phyloP scores from a whole-genome alignment of 2,888 invertebrate genomes.

The Limenitis arthemis region DNA sequence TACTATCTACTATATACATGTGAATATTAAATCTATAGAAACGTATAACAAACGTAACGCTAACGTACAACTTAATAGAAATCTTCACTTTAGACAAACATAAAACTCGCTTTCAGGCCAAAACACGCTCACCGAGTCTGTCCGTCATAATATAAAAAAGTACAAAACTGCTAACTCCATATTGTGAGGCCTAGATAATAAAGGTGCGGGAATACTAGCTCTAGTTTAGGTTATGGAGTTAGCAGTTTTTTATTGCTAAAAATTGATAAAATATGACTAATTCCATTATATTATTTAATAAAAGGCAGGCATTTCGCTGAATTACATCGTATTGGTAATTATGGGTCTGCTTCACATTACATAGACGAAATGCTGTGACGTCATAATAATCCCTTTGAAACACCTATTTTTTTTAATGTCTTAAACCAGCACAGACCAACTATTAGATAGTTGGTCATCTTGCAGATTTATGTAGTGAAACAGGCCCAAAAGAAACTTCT shows the following conservation, averaged over 20 bases:
- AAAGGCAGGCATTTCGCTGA: conserved; percentile 2
- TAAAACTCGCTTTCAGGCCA: conserved; percentile 5
- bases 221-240: too few species aligned
- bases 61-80: conserved; percentile 43
- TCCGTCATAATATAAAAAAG: conserved; percentile 1
- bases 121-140: neutral
- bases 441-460: too few species aligned
- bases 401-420: too few species aligned
- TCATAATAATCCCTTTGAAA: too few species aligned
- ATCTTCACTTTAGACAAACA: conserved; percentile 12
- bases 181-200: neutral
- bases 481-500: too few species aligned
- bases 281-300: conserved; percentile 7
- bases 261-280: conserved; percentile 7
- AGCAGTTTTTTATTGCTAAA: neutral
- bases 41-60: conserved; percentile 57
- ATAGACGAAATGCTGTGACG: too few species aligned
- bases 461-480: too few species aligned
- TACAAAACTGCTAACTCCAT: neutral
- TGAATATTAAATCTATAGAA: conserved; percentile 62
- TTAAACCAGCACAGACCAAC: too few species aligned
- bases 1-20: conserved; percentile 70
- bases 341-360: too few species aligned
- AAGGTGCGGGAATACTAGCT: too few species aligned
- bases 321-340: conserved; percentile 1